Base-by-base conservation (phyloP, 2,888 invertebrate genomes). In the Archips xylosteana region DNA sequence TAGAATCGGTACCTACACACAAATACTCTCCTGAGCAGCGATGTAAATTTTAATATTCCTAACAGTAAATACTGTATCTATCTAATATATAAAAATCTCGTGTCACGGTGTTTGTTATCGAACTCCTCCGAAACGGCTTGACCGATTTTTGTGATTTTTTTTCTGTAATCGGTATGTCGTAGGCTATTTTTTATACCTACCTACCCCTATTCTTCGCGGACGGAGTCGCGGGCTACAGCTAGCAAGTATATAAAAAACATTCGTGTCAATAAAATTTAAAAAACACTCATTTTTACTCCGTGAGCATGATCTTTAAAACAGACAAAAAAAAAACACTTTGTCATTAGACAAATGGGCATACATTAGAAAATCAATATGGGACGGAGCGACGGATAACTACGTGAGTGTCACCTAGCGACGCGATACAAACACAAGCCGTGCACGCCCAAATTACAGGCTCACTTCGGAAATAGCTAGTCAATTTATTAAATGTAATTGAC, bases 331-430 rank as follows among this genome's bases (percentile, higher is more conserved):
- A 72, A 68, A 59, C 70, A 51, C 63, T 68, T 73, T 69, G 67
- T 64, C 68, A 62, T 57, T 39, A 60, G 70, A 60, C 62, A 72
- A 77, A 61, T 75, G 67, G 63, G 60, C 49, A 75, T 69, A 66
- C 72, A 78, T 74, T 51, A 63, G 76, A 83, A 85, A 88, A 91
- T 91, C 90, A 83, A 91, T 91, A 88, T 49, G 75, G 74, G 78
- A 82, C 83, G 88, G 85, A 87, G 90, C 81, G 78, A 76, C 72
- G 76, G 76, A 80, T 90, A 89, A 87, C 87, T 89, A 90, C 76
- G 83, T 78, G 77, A 75, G 66, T 76, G 87, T 90, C 83, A 82
- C 89, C 89, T 89, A 89, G 91, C 89, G 84, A 91, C 91, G 78
- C 76, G 75, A 74, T 75, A 75, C 90, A 89, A 91, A 91, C 90